A percentile compares a stretch with the other conserved stretches of the same genome.
phyloP scores from a whole-genome alignment of 1,140 invertebrate species.

The Acromyrmex charruanus region DNA sequence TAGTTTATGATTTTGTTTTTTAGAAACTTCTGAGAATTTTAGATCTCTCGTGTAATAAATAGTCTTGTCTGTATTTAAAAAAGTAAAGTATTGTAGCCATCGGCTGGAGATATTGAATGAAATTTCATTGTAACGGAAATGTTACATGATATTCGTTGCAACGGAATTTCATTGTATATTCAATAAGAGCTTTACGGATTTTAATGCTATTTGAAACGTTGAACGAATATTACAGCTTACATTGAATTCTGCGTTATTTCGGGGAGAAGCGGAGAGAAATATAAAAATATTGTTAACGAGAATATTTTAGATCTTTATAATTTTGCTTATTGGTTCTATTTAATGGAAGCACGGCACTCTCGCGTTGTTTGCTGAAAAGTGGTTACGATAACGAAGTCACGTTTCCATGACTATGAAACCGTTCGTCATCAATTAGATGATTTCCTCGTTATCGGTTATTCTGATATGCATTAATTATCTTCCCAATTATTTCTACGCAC shows the following conservation, averaged over 20 bases:
- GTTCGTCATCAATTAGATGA: constrained; percentile 38
- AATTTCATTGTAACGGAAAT: constrained; percentile 43
- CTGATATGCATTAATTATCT: background rate
- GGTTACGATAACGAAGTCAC: constrained; percentile 21
- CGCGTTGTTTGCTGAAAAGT: background rate
- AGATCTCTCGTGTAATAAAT: constrained; percentile 3
- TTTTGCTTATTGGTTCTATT: background rate
- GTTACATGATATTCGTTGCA: constrained; percentile 33
- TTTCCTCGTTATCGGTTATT: constrained; percentile 30
- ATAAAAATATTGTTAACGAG: constrained; percentile 8
- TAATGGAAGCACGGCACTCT: background rate
- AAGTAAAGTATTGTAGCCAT: background rate
- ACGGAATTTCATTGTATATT: constrained; percentile 47
- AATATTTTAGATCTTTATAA: constrained; percentile 25
- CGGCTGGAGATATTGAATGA: constrained; percentile 24
- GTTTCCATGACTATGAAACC: background rate
- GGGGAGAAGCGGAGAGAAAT: constrained; percentile 1
- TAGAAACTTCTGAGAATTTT: constrained; percentile 18
- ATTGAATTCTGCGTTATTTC: constrained; percentile 7
- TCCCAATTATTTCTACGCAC: constrained; percentile 30
- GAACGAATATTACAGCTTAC: constrained; percentile 8
- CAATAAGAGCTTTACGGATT: constrained; percentile 42
- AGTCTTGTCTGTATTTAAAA: background rate
- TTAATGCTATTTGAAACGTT: constrained; percentile 23
- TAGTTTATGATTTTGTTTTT: background rate